These are phyloP conservation scores for Xiphorhynchus elegans DNA, from an alignment of 2,113 vertebrate species.

Conservation along the genomic window DNA sequence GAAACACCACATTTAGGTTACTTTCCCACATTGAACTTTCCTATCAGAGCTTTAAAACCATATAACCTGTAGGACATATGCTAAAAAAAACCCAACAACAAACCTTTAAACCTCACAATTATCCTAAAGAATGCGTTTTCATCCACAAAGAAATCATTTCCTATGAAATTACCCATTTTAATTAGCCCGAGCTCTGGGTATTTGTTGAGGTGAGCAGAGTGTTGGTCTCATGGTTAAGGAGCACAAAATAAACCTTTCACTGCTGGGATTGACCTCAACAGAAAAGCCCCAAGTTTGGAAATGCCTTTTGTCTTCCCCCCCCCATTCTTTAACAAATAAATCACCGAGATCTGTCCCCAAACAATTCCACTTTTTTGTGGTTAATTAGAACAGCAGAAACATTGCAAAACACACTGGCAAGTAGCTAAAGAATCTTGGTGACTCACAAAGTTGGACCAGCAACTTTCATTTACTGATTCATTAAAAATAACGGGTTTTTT, in stretches of 20 bases:
- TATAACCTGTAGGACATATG: not conserved
- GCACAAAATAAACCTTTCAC: not conserved
- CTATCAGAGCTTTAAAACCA: not conserved
- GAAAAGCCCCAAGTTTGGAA: constrained; percentile 7
- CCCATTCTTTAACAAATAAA: constrained; percentile 21
- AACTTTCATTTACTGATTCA: constrained; percentile 37
- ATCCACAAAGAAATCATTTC: not conserved
- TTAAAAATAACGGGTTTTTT: not conserved
- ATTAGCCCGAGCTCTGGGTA: not conserved
- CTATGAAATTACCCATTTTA: not conserved
- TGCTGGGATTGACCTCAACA: not conserved
- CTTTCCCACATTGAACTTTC: not conserved
- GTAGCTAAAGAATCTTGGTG: not conserved
- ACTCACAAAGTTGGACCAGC: constrained; percentile 47
- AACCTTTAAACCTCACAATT: not conserved
- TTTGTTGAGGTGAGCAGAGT: not conserved
- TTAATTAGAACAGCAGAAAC: constrained; percentile 48
- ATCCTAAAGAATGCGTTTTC: not conserved
- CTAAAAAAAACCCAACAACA: not conserved
- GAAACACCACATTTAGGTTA: not conserved
- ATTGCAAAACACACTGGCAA: constrained; percentile 53
- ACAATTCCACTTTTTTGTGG: not conserved
- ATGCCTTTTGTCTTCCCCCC: not conserved
- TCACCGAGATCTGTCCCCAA: not conserved
- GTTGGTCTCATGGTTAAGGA: not conserved